Conservation (phyloP, 2,888 invertebrate species). For the Crocallis elinguaria region DNA sequence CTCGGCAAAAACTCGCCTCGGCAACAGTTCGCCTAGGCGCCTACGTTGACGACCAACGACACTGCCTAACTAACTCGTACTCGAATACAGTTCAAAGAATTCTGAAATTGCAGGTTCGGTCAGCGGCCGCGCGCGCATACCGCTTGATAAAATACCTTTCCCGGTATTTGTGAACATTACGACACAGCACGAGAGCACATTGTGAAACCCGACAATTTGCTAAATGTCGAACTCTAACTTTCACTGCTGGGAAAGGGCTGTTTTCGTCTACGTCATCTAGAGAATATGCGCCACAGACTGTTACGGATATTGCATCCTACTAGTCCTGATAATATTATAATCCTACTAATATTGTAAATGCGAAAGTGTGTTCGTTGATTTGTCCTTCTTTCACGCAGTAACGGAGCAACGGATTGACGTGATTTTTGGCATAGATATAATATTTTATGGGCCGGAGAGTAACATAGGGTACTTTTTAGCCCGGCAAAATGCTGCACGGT, state of each 20-base stretch:
- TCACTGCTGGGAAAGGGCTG: slow-evolving; percentile 46
- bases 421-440: too few species aligned
- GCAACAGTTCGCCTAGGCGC: too few species aligned
- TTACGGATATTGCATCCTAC: neutral
- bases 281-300: neutral
- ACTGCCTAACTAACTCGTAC: too few species aligned
- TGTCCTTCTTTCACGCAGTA: too few species aligned
- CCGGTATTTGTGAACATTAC: slow-evolving; percentile 48
- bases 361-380: too few species aligned
- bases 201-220: slow-evolving; percentile 47
- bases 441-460: too few species aligned
- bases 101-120: neutral
- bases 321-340: too few species aligned
- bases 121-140: slow-evolving; percentile 9
- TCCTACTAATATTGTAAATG: too few species aligned
- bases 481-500: too few species aligned
- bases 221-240: slow-evolving; percentile 45
- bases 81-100: neutral
- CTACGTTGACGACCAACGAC: too few species aligned
- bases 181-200: slow-evolving; percentile 44
- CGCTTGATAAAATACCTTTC: slow-evolving; percentile 48
- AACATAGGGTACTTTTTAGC: neutral
- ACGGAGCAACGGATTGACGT: too few species aligned
- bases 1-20: too few species aligned
- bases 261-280: slow-evolving; percentile 17